These are phyloP conservation scores for Acrobasis consociella DNA, from an alignment of 2,888 invertebrate species.

Conservation along the genomic window DNA sequence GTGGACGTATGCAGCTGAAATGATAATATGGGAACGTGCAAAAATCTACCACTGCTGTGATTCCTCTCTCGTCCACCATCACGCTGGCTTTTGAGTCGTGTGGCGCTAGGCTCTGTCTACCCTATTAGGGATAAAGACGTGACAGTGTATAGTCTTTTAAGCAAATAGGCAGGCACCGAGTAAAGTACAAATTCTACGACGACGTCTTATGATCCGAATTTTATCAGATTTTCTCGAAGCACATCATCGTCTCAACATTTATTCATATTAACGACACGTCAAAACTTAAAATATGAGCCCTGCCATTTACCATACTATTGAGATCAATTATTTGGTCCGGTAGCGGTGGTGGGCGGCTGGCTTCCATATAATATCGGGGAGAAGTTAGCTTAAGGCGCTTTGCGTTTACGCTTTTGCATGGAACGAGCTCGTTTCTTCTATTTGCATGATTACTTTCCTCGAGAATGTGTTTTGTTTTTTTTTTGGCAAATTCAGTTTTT, in stretches of 20 bases:
- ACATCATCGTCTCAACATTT: neutral
- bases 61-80: too few species aligned
- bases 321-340: slow-evolving; percentile 25
- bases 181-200: too few species aligned
- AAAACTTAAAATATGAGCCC: slow-evolving; percentile 35
- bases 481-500: neutral
- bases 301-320: slow-evolving; percentile 40
- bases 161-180: too few species aligned
- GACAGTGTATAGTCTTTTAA: too few species aligned
- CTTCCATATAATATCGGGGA: slow-evolving; percentile 19
- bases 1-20: too few species aligned
- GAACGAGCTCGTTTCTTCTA: slow-evolving; percentile 16
- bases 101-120: too few species aligned
- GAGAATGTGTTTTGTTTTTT: slow-evolving; percentile 1
- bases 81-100: too few species aligned
- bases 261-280: slow-evolving; percentile 7
- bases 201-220: too few species aligned
- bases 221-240: too few species aligned
- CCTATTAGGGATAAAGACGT: too few species aligned
- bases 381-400: slow-evolving; percentile 5
- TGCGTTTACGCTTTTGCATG: slow-evolving; percentile 9
- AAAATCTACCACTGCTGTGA: too few species aligned
- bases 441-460: slow-evolving; percentile 17
- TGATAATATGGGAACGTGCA: too few species aligned
- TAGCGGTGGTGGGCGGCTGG: slow-evolving; percentile 19